A percentile compares a stretch with the other conserved stretches of the same genome.
Evolutionary conservation across 1,140 invertebrate species (phyloP).

Genomic region (Brachionus plicatilis): DNA sequence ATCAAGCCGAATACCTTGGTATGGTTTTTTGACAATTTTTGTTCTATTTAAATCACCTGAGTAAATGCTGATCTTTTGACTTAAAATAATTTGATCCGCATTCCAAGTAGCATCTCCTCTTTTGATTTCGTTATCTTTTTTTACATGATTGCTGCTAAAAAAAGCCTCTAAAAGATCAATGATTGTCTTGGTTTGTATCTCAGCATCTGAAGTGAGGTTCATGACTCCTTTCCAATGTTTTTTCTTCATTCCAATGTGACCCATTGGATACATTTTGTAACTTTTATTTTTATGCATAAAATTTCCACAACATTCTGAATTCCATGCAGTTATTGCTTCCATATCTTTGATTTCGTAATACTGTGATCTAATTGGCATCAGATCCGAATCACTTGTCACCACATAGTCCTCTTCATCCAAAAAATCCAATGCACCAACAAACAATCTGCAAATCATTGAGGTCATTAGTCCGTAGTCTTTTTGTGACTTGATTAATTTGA

Average conservation of each 20-base stretch:
- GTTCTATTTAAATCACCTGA: background rate
- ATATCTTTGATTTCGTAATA: background rate
- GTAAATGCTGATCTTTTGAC: background rate
- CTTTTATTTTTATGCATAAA: slow-evolving; percentile 39
- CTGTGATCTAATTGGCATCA: background rate
- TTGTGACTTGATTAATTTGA: background rate
- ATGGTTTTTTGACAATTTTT: background rate
- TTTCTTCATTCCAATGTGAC: slow-evolving; percentile 41
- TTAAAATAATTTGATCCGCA: slow-evolving; percentile 7
- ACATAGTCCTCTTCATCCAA: background rate
- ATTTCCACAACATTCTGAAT: slow-evolving; percentile 42
- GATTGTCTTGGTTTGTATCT: background rate
- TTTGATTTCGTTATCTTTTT: background rate
- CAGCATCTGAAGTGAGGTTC: background rate
- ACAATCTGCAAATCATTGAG: background rate
- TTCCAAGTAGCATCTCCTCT: background rate
- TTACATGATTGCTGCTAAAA: background rate
- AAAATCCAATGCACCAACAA: background rate
- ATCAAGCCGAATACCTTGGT: background rate
- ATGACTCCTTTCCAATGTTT: slow-evolving; percentile 31
- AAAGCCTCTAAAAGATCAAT: background rate
- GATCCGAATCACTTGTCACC: background rate
- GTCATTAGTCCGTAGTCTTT: background rate
- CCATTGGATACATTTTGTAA: slow-evolving; percentile 42
- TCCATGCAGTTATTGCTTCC: background rate